phyloP scores from a whole-genome alignment of 2,113 vertebrate species.

The Dipodomys ordii region DNA sequence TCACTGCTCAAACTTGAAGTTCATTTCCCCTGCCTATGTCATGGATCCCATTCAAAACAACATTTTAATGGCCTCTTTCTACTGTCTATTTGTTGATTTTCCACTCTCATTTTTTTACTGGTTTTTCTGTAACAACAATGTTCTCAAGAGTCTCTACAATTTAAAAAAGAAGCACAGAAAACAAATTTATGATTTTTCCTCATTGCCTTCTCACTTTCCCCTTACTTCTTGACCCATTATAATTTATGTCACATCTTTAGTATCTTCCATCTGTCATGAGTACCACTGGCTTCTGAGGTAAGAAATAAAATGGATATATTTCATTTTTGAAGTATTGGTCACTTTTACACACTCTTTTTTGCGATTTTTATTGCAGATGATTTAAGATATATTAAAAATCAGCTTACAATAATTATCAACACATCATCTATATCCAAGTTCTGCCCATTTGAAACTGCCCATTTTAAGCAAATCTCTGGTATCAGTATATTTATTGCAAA shows the following conservation, averaged over 20 bases:
- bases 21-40: not conserved
- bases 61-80: not conserved
- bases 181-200: not conserved
- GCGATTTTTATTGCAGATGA: not conserved
- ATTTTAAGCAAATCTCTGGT: conserved; percentile 38
- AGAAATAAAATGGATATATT: not conserved
- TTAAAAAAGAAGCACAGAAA: not conserved
- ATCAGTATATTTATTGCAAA: conserved; percentile 30
- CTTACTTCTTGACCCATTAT: not conserved
- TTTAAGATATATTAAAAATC: conserved; percentile 4
- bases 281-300: not conserved
- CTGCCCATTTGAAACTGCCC: not conserved
- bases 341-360: not conserved
- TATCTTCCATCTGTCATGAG: not conserved
- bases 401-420: not conserved
- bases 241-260: not conserved
- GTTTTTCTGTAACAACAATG: not conserved
- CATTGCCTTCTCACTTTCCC: conserved; percentile 29
- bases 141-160: not conserved
- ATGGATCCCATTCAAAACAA: not conserved
- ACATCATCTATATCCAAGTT: not conserved
- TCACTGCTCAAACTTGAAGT: not conserved
- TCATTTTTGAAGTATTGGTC: not conserved
- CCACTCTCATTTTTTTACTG: not conserved
- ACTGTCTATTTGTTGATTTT: not conserved